A percentile compares a stretch with the other conserved stretches of the same genome.
Conservation (phyloP, 1,140 invertebrate genomes). For the Aphis craccivora region DNA sequence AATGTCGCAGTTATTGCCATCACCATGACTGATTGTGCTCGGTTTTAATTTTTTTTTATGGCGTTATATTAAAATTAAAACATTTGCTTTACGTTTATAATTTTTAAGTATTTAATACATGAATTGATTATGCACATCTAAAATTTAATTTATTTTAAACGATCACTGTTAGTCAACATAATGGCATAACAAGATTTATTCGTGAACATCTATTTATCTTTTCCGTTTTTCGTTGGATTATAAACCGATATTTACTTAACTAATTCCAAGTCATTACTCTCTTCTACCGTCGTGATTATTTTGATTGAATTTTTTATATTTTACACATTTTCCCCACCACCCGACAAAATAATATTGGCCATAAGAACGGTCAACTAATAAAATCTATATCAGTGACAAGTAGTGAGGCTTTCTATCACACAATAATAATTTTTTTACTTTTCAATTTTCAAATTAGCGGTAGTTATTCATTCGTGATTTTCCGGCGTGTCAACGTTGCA, state of each 20-base stretch:
- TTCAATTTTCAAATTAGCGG: neutral
- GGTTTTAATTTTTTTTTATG: neutral
- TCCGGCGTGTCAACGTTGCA: neutral
- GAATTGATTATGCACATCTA: neutral
- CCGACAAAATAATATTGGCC: neutral
- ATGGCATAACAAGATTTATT: neutral
- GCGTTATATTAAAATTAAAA: neutral
- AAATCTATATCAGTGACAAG: neutral
- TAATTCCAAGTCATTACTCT: neutral
- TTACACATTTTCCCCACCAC: neutral
- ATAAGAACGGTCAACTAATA: neutral
- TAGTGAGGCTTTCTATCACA: neutral
- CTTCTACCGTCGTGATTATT: neutral
- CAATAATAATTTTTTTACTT: neutral
- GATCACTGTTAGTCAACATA: neutral
- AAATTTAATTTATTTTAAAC: neutral
- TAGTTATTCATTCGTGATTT: neutral
- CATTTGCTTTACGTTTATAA: neutral
- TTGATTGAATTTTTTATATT: neutral
- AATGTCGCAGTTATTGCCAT: neutral
- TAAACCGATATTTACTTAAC: neutral
- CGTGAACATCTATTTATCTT: neutral
- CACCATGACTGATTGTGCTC: neutral
- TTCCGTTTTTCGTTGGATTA: neutral
- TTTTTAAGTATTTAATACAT: neutral